These are phyloP conservation scores for Ophiothrix spiculata DNA, from an alignment of 35 echinoderm and acorn worm genomes.

Conservation along the genomic window DNA sequence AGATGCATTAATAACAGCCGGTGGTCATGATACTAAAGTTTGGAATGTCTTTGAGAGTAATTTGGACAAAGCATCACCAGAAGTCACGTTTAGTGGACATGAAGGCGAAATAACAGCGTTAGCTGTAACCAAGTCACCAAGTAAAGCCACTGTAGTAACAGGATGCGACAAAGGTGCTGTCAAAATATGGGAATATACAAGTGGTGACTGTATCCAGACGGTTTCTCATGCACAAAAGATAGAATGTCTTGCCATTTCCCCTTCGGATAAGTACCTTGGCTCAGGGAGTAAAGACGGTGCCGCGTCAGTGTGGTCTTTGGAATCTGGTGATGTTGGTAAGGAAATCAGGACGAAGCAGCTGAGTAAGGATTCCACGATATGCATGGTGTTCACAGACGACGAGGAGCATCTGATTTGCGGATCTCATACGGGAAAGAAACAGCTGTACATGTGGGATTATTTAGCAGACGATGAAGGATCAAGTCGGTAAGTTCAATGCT, in stretches of 20 bases:
- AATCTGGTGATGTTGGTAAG: not conserved
- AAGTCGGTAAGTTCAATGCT: too few species aligned
- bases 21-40: not conserved
- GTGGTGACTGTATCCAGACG: not conserved
- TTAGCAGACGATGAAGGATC: not conserved
- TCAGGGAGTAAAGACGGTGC: constrained; percentile 45
- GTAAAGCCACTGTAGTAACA: not conserved
- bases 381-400: constrained; percentile 32
- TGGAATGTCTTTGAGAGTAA: too few species aligned
- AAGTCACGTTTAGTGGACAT: not conserved
- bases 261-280: constrained; percentile 24
- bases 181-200: not conserved
- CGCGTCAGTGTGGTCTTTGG: constrained; percentile 36
- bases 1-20: not conserved
- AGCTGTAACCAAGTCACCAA: not conserved
- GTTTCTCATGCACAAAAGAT: not conserved
- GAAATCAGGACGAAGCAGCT: not conserved
- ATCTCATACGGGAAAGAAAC: constrained; percentile 42
- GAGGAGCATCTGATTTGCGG: constrained; percentile 34
- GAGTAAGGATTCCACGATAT: not conserved
- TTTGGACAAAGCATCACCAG: not conserved
- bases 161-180: not conserved
- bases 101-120: not conserved
- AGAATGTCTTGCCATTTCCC: constrained; percentile 20
- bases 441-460: constrained; percentile 61